These are phyloP conservation scores for Mola mola DNA, from an alignment of 2,113 vertebrate genomes.

Conservation along the genomic window DNA sequence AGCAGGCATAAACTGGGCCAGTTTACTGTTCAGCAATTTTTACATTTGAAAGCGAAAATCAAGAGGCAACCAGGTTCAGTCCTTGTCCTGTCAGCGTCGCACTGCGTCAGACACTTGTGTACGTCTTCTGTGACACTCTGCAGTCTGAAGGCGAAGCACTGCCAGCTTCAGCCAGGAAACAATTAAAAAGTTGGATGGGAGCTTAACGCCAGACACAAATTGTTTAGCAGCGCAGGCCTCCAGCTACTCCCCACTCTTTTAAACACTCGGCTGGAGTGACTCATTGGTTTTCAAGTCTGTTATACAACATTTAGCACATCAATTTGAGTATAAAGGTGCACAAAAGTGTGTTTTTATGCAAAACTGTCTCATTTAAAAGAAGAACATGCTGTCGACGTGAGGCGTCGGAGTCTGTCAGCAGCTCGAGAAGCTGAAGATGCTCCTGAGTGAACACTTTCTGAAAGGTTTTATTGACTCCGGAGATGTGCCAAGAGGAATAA, in stretches of 20 bases:
- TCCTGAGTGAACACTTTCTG: background rate
- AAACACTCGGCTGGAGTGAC: slow-evolving; percentile 11
- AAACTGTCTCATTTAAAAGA: slow-evolving; percentile 2
- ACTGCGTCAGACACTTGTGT: too few species aligned
- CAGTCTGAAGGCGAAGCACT: background rate
- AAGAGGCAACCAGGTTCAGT: too few species aligned
- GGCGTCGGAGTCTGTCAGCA: background rate
- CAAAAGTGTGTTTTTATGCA: slow-evolving; percentile 9
- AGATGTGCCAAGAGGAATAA: slow-evolving; percentile 4
- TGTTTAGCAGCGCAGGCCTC: slow-evolving; percentile 1
- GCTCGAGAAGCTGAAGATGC: background rate
- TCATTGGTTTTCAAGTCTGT: slow-evolving; percentile 36
- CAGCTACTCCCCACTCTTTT: slow-evolving; percentile 6
- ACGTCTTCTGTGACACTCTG: too few species aligned
- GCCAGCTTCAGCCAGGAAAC: slow-evolving; percentile 4
- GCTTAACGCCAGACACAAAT: slow-evolving; percentile 1
- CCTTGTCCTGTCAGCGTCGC: too few species aligned
- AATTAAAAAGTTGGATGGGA: background rate
- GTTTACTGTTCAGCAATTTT: too few species aligned
- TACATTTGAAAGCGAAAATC: too few species aligned
- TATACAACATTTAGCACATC: slow-evolving; percentile 8
- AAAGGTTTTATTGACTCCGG: background rate
- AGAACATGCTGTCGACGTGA: background rate
- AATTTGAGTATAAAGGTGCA: slow-evolving; percentile 10
- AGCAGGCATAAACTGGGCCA: too few species aligned